Base-by-base conservation (phyloP, 2,113 vertebrate genomes). In the Pedetes capensis region DNA sequence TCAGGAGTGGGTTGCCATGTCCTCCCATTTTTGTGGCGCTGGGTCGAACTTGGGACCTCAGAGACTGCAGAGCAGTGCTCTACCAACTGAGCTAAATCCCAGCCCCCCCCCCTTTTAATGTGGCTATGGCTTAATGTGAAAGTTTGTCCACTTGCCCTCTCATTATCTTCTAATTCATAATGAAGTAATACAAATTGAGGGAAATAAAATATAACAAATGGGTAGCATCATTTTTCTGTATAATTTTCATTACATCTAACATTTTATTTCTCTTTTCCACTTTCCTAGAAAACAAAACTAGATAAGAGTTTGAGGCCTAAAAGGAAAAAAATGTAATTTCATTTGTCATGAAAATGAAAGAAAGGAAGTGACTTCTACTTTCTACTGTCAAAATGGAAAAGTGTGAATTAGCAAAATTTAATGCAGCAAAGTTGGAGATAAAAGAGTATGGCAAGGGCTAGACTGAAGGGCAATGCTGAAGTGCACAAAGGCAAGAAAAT, bases 201-300 rank as follows among this genome's bases (percentile, higher is more conserved):
- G 5, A 27, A 72, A 27, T 53, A 22, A 87, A 75, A 49, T n/a
- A n/a, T n/a, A n/a, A n/a, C n/a, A n/a, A n/a, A n/a, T n/a, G n/a
- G n/a, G n/a, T n/a, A n/a, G n/a, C n/a, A n/a, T 18, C 13, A 16
- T 44, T 34, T 95, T 55, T 47, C 11, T 51, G 25, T 79, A 8
- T 64, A 20, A 32, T 83, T 92, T 69, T 79, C 55, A 86, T 71
- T 39, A 55, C 12, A 13, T 64, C 18, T 80, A 2, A 39, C 7
- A 61, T 69, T 91, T 84, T 16, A 25, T 82, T 94, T 94, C 13
- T 39, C 42, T 37, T 25, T 44, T 83, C 53, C 39, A 23, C 53
- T 93, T 85, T 88, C 68, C 51, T 61, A 29, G 44, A 91, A 75
- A 92, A 34, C 27, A 95, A 92, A 93, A 57, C 42, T 37, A 25